A percentile compares a stretch with the other conserved stretches of the same genome.
These are phyloP conservation scores for Asbolus verrucosus DNA, from an alignment of 1,140 invertebrate species.

Conservation along the genomic window DNA sequence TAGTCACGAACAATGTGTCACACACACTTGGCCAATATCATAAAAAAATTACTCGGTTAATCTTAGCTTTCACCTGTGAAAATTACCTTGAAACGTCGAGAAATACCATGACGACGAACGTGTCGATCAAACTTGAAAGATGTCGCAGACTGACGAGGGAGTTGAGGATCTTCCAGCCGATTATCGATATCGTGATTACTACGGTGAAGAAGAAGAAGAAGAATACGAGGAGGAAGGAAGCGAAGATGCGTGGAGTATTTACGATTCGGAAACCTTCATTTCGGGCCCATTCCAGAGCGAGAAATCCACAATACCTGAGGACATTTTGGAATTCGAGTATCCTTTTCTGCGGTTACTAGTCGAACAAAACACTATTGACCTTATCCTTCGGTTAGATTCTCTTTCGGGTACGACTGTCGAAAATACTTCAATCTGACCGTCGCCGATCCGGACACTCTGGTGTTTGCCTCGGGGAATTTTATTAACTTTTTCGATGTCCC, in stretches of 20 bases:
- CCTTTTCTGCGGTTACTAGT: no score
- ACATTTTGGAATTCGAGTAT: constrained; percentile 64
- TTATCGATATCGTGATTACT: no score
- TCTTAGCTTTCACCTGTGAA: constrained; percentile 21
- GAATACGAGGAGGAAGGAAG: constrained; percentile 54
- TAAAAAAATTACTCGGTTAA: neutral
- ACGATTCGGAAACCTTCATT: constrained; percentile 59
- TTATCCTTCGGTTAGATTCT: constrained; percentile 71
- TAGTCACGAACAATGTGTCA: constrained; percentile 20
- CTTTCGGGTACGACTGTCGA: constrained; percentile 88
- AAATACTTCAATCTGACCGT: constrained; percentile 83
- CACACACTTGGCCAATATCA: neutral
- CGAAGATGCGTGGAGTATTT: constrained; percentile 52
- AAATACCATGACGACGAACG: constrained; percentile 1
- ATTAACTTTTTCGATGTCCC: constrained; percentile 81
- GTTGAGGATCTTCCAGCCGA: constrained; percentile 51
- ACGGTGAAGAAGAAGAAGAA: constrained; percentile 49
- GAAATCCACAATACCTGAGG: constrained; percentile 57
- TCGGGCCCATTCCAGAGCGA: constrained; percentile 59
- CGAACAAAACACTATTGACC: neutral
- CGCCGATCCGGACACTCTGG: constrained; percentile 77
- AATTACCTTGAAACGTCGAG: neutral
- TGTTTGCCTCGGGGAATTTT: constrained; percentile 85
- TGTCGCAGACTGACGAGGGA: constrained; percentile 56
- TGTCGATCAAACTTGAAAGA: constrained; percentile 44